These are phyloP conservation scores for Ovibos moschatus DNA, from an alignment of 2,113 vertebrate genomes.

Conservation along the genomic window DNA sequence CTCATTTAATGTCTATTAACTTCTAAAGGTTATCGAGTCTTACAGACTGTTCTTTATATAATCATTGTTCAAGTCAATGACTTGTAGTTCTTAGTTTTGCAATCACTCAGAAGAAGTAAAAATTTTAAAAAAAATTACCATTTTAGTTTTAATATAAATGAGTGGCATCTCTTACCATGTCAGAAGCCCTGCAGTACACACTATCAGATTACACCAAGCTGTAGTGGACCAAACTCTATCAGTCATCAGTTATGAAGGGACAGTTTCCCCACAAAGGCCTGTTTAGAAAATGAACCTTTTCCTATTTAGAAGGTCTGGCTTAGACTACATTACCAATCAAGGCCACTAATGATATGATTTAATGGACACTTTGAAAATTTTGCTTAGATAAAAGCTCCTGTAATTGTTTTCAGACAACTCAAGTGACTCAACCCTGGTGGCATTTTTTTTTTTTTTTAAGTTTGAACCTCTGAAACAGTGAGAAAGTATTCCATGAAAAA, in stretches of 20 bases:
- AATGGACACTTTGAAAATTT: constrained; percentile 52
- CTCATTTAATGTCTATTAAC: constrained; percentile 34
- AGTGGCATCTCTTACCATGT: constrained; percentile 37
- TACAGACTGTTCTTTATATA: background rate
- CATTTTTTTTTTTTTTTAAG: background rate
- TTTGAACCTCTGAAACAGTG: constrained; percentile 28
- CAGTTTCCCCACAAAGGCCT: constrained; percentile 1
- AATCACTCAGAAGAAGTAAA: constrained; percentile 27
- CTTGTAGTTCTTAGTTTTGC: constrained; percentile 24
- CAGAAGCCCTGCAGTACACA: background rate
- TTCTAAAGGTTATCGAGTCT: constrained; percentile 42
- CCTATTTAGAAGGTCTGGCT: constrained; percentile 28
- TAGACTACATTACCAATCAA: constrained; percentile 32
- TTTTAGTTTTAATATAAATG: constrained; percentile 63
- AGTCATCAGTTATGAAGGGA: constrained; percentile 59
- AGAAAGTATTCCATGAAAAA: background rate
- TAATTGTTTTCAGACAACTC: constrained; percentile 48
- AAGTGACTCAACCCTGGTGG: constrained; percentile 29
- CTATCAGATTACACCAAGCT: constrained; percentile 39
- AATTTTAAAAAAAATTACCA: background rate
- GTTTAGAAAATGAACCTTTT: constrained; percentile 68
- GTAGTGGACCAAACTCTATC: constrained; percentile 58
- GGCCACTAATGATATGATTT: constrained; percentile 56
- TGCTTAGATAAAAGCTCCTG: constrained; percentile 48
- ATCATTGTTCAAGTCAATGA: constrained; percentile 6